Evolutionary conservation across 2,113 vertebrate genomes (phyloP).

Genomic region (Proterorhinus semilunaris): DNA sequence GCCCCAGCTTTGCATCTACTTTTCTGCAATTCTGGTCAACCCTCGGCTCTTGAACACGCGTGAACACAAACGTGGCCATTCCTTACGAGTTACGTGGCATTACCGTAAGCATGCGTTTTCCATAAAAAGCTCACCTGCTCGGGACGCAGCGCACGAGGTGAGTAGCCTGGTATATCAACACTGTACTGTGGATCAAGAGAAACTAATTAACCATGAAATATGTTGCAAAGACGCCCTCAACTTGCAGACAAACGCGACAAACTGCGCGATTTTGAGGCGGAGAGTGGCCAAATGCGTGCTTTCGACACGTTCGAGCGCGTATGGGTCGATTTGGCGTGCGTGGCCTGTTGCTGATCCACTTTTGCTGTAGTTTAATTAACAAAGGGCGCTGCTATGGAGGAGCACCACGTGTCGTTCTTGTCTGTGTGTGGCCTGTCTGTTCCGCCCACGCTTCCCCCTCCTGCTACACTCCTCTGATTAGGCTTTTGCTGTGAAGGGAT

Average conservation of each 20-base stretch:
- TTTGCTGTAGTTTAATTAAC: slow-evolving; percentile 57
- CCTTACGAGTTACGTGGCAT: slow-evolving; percentile 56
- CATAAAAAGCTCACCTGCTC: slow-evolving; percentile 45
- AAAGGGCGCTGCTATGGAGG: slow-evolving; percentile 60
- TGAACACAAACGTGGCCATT: slow-evolving; percentile 17
- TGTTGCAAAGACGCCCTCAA: slow-evolving; percentile 17
- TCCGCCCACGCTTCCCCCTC: slow-evolving; percentile 44
- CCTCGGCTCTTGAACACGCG: neutral
- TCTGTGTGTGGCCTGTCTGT: slow-evolving; percentile 40
- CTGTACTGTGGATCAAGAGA: neutral
- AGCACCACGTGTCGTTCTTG: slow-evolving; percentile 69
- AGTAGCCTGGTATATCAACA: slow-evolving; percentile 18
- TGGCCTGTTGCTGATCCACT: slow-evolving; percentile 34
- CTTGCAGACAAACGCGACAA: slow-evolving; percentile 20
- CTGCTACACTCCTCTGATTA: slow-evolving; percentile 1
- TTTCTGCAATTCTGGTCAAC: slow-evolving; percentile 13
- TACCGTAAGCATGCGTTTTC: slow-evolving; percentile 50
- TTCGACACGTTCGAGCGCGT: slow-evolving; percentile 47
- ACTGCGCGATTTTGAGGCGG: slow-evolving; percentile 12
- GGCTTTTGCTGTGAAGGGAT: neutral
- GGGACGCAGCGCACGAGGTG: slow-evolving; percentile 56
- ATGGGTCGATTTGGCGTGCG: slow-evolving; percentile 4
- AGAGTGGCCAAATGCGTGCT: slow-evolving; percentile 2
- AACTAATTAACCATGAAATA: slow-evolving; percentile 16
- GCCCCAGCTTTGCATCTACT: slow-evolving; percentile 19